Conservation (phyloP, 2,888 invertebrate genomes). For the Drosophila conformis region DNA sequence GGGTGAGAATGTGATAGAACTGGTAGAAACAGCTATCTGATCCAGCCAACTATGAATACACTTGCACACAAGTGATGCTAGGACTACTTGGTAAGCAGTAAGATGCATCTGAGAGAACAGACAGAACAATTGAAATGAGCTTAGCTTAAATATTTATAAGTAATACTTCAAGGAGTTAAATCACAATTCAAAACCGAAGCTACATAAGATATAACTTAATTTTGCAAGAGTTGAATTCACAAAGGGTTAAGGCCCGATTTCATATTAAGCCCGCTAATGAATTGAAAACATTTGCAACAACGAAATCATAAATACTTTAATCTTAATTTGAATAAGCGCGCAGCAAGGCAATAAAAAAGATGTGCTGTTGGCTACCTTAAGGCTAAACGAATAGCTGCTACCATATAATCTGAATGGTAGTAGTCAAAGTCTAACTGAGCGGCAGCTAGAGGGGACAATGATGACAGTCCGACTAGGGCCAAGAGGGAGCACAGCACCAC, state of each 20-base stretch:
- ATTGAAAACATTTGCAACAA: not conserved
- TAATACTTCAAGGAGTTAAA: not conserved
- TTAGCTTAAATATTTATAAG: not conserved
- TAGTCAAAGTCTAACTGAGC: slow-evolving; percentile 21
- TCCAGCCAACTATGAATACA: not conserved
- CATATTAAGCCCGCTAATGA: not conserved
- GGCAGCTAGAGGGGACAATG: slow-evolving; percentile 22
- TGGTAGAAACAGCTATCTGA: not conserved
- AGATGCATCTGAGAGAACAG: not conserved
- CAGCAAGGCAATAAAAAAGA: slow-evolving; percentile 3
- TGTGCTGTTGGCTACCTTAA: slow-evolving; percentile 4
- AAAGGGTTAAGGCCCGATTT: not conserved
- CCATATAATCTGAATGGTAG: slow-evolving; percentile 44
- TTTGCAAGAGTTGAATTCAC: not conserved
- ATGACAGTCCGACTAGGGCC: slow-evolving; percentile 43
- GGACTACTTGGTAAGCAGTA: not conserved
- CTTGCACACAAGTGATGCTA: not conserved
- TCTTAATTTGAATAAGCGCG: slow-evolving; percentile 27
- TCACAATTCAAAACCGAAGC: too few relatives aligned
- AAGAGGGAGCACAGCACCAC: slow-evolving; percentile 15
- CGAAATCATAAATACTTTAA: slow-evolving; percentile 15
- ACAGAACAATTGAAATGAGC: not conserved
- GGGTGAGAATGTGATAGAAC: slow-evolving; percentile 21
- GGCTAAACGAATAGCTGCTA: slow-evolving; percentile 27
- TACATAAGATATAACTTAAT: not conserved